Evolutionary conservation across 2,797 vertebrate species (phyloP).

Genomic region (Austrolebias charrua): DNA sequence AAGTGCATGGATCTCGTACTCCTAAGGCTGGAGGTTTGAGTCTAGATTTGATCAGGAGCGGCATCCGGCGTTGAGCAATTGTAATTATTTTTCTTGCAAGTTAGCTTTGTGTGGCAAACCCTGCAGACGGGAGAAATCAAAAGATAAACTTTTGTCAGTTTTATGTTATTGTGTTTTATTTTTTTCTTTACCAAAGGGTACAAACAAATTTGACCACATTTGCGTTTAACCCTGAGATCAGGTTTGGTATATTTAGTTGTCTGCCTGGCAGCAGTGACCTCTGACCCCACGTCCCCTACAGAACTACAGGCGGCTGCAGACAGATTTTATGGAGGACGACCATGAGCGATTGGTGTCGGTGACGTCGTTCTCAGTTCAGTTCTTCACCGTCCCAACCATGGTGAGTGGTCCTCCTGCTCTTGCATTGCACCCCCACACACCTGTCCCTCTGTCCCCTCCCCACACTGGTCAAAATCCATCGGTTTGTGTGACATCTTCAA

Average conservation of each 20-base stretch:
- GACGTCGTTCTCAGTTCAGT: slow-evolving; percentile 96
- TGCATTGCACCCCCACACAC: slow-evolving; percentile 82
- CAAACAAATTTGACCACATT: too few relatives aligned
- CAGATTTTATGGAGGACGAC: slow-evolving; percentile 99
- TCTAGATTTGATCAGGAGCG: too few relatives aligned
- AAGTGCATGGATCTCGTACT: too few relatives aligned
- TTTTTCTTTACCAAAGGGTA: too few relatives aligned
- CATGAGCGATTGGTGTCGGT: slow-evolving; percentile 97
- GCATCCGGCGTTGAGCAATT: too few relatives aligned
- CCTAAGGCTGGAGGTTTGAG: too few relatives aligned
- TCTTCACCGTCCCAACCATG: slow-evolving; percentile 97
- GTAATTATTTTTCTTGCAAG: too few relatives aligned
- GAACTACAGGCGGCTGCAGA: slow-evolving; percentile 98
- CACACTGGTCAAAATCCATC: slow-evolving; percentile 70
- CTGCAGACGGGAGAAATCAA: too few relatives aligned
- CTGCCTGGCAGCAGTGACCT: slow-evolving; percentile 50
- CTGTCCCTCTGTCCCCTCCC: slow-evolving; percentile 74
- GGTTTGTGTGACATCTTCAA: not conserved
- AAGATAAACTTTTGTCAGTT: too few relatives aligned
- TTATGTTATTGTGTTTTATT: too few relatives aligned
- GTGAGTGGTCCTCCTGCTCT: slow-evolving; percentile 87
- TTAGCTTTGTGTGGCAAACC: too few relatives aligned
- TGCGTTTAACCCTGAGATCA: not conserved
- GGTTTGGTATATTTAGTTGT: not conserved
- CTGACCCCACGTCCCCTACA: slow-evolving; percentile 81